phyloP scores from a whole-genome alignment of 2,797 vertebrate species.

The Urophycis tenuis region DNA sequence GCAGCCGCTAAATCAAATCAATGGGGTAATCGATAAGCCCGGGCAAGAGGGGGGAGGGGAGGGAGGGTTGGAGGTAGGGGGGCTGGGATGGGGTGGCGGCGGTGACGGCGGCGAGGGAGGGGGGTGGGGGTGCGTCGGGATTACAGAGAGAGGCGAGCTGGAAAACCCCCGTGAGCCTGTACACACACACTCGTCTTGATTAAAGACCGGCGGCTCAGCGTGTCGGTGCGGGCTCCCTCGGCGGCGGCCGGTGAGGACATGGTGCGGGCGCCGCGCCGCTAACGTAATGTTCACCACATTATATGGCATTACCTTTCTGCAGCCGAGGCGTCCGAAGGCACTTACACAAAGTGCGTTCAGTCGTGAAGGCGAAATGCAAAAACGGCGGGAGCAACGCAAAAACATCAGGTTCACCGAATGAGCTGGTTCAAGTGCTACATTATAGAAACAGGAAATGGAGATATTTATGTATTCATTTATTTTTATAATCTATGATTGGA shows the following conservation, averaged over 20 bases:
- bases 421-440: too few relatives aligned
- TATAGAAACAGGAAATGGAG: too few relatives aligned
- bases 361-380: too few relatives aligned
- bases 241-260: background rate
- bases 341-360: too few relatives aligned
- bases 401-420: too few relatives aligned
- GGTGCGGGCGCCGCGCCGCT: too few relatives aligned
- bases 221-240: conserved; percentile 17
- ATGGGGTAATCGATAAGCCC: conserved; percentile 59
- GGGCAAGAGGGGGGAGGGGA: conserved; percentile 8
- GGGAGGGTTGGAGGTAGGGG: conserved; percentile 41
- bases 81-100: conserved; percentile 36
- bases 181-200: conserved; percentile 55
- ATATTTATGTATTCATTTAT: too few relatives aligned
- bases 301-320: too few relatives aligned
- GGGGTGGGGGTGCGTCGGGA: conserved; percentile 23
- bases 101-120: conserved; percentile 33
- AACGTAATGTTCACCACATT: too few relatives aligned
- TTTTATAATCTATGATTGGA: too few relatives aligned
- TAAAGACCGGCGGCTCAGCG: conserved; percentile 42
- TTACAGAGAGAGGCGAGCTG: background rate
- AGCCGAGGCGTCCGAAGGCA: too few relatives aligned
- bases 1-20: conserved; percentile 59
- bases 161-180: background rate
- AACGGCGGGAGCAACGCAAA: too few relatives aligned